Conservation (phyloP, 2,888 invertebrate species). For the Fragum whitleyi region DNA sequence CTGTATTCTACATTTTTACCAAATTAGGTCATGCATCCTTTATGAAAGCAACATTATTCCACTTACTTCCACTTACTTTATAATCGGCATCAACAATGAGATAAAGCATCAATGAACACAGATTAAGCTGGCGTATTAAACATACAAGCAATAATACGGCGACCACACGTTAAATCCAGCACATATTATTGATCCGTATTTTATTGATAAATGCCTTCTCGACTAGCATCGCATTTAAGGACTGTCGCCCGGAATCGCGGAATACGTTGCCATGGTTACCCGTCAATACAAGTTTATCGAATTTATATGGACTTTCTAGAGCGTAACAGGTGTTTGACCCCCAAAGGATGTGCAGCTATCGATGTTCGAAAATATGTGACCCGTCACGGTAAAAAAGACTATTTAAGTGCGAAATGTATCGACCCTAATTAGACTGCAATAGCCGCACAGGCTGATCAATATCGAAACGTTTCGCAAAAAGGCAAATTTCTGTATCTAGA, state of each 20-base stretch:
- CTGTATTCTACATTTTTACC: too few species aligned
- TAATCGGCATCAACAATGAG: background rate
- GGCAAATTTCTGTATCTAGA: too few species aligned
- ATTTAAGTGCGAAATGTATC: too few species aligned
- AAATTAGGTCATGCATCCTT: too few species aligned
- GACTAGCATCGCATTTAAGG: conserved; percentile 4
- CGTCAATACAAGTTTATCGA: conserved; percentile 18
- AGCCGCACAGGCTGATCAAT: too few species aligned
- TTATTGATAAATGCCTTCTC: conserved; percentile 13
- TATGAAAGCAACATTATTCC: too few species aligned
- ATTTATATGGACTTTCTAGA: background rate
- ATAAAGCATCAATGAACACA: background rate
- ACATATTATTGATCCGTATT: conserved; percentile 23
- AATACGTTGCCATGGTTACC: conserved; percentile 30
- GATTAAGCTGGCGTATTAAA: background rate
- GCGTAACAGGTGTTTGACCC: background rate
- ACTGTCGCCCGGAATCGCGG: conserved; percentile 27
- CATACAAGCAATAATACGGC: background rate
- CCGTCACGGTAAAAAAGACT: too few species aligned
- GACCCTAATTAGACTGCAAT: too few species aligned
- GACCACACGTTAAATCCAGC: background rate
- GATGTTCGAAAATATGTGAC: too few species aligned
- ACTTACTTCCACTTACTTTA: background rate
- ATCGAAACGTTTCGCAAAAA: too few species aligned
- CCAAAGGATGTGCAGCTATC: too few species aligned